Evolutionary conservation across 2,888 invertebrate genomes (phyloP), one percentile per base, ranked within the genome.

Genomic region (Scotopteryx bipunctaria): DNA sequence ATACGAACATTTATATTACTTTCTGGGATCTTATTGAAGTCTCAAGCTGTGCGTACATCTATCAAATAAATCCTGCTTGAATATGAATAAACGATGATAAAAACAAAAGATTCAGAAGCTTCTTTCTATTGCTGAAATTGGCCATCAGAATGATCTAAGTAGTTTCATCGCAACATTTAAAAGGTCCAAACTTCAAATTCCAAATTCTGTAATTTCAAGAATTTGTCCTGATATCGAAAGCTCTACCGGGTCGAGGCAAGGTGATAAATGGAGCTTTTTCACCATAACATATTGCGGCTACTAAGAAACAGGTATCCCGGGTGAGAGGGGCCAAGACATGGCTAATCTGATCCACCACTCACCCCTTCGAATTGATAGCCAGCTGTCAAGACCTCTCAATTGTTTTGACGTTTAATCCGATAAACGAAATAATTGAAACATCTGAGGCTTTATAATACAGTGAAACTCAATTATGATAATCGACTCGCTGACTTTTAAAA

Each of bases 271-370:
- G 54, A 42, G 36, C 52, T 53, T 57, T 59, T 59, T 51, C 57
- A 41, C 37, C 16, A 31, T 46, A 55, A 62, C 36, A 48, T 59
- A 62, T 58, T 31, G 50, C 48, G 43, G 48, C 50, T 50, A 59
- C 57, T 62, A 57, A 59, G 59, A 56, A 58, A 58, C 56, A 58
- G 62, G 57, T 62, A 59, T 44, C 46, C 46, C 41, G 13, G 14
- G 43, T 51, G 36, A 57, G 49, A 56, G 52, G 56, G 58, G 58
- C 45, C 49, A 45, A 13, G 52, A 43, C 48, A 40, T 29, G 40
- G 50, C 52, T 59, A 57, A 58, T 62, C 47, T 50, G 49, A 57
- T 57, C 45, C 40, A 42, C 48, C 29, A 44, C 21, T 52, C 51
- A 43, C 46, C 45, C 33, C 23, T 37, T 36, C 44, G 8, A 50